A percentile compares a stretch with the other conserved stretches of the same genome.
Conservation (phyloP, 2,888 invertebrate species). For the Lutraria lutraria region DNA sequence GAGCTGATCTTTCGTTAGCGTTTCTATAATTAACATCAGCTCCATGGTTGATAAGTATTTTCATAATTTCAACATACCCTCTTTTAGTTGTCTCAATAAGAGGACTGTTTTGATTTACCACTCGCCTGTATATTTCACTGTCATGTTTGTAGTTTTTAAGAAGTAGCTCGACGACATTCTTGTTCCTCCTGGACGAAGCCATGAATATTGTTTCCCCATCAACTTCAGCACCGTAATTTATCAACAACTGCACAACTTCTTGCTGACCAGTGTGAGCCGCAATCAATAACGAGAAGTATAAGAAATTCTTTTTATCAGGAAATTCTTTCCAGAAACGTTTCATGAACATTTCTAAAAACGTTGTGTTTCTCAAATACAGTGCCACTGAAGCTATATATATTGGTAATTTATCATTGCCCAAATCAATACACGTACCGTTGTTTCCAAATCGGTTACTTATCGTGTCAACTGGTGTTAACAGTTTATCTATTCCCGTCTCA, state of each 20-base stretch:
- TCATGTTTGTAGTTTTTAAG: not conserved
- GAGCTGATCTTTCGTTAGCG: slow-evolving; percentile 25
- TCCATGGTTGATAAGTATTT: not conserved
- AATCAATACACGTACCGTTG: not conserved
- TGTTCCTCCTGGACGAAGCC: slow-evolving; percentile 28
- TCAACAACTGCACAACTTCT: slow-evolving; percentile 24
- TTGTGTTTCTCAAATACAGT: not conserved
- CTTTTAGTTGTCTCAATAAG: slow-evolving; percentile 45
- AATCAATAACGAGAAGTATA: slow-evolving; percentile 31
- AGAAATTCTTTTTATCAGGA: not conserved
- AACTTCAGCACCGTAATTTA: slow-evolving; percentile 16
- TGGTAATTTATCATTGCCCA: not conserved
- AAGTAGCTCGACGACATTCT: slow-evolving; percentile 25
- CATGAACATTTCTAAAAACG: not conserved
- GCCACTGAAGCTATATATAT: not conserved
- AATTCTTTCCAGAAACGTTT: not conserved
- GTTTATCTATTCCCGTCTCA: not conserved
- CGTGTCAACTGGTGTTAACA: not conserved
- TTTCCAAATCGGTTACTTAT: not conserved
- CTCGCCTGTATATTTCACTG: not conserved
- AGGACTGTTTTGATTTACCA: slow-evolving; percentile 38
- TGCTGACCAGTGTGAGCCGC: slow-evolving; percentile 17
- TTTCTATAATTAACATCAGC: slow-evolving; percentile 27
- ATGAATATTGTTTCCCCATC: slow-evolving; percentile 44
- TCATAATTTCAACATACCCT: slow-evolving; percentile 20